Evolutionary conservation across 2,888 invertebrate genomes (phyloP), one percentile per base, ranked within the genome.

Genomic region (Heliothis peltigera): DNA sequence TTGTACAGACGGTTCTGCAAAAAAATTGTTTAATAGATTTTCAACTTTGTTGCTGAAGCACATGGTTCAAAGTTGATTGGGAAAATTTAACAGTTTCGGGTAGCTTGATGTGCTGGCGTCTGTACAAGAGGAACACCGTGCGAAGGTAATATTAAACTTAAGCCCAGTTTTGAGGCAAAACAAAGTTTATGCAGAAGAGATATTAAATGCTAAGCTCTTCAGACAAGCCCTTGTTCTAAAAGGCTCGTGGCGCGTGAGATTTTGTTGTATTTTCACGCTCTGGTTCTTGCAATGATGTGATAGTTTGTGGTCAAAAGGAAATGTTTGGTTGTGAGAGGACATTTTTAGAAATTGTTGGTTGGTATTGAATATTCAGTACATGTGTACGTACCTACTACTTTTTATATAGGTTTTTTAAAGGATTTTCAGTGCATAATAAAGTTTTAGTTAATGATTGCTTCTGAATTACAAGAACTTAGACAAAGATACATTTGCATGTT

Each of bases 231-330:
- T 28, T 39, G 21, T 28, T 18, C 39, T 19, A 35, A 35, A 63
- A 60, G 12, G 1, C 18, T 25, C 44, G 8, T 15, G 32, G 32
- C 8, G 19, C 46, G 6, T 18, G 55, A 59, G 35, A 54, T 35
- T 64, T 52, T 64, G 46, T 66, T 58, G 56, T 60, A 60, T 74
- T 59, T 70, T 67, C 55, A 70, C 35, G 70, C 69, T 61, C 70
- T 49, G 60, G 42, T 70, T 70, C 69, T 10, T 21, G 53, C 39
- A 59, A 60, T 55, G 68, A 61, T 68, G 75, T 53, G 52, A 61
- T 70, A 43, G 62, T 21, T 61, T 19, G 56, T 52, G 59, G 6
- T 17, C 32, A n/a, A 51, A n/a, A 44, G 72, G 46, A 71, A 68
- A 32, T 55, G 28, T 54, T 44, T 46, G 53, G 49, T 15, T 28